Conservation (phyloP, 2,888 invertebrate genomes). For the Acholoe squamosa region DNA sequence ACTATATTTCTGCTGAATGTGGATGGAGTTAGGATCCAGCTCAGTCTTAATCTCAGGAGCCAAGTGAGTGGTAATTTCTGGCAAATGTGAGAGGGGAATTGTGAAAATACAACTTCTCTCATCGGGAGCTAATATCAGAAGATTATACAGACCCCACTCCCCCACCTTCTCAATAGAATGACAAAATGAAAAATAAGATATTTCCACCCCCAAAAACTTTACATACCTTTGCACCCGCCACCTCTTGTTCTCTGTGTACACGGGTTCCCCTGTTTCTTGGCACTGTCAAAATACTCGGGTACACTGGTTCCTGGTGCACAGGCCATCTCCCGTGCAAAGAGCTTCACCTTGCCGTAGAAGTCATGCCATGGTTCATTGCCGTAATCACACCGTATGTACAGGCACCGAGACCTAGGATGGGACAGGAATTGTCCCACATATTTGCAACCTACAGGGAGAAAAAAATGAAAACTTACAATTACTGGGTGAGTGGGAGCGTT, state of each 20-base stretch:
- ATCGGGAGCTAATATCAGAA: too few relatives aligned
- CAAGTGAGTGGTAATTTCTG: too few relatives aligned
- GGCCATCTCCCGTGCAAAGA: not conserved
- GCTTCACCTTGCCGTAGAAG: not conserved
- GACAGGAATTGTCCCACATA: constrained; percentile 14
- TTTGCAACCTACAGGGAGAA: constrained; percentile 25
- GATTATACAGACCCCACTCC: too few relatives aligned
- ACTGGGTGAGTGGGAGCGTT: too few relatives aligned
- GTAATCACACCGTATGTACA: constrained; percentile 38
- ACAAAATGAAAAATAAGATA: too few relatives aligned
- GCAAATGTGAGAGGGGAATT: too few relatives aligned
- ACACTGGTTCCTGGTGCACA: constrained; percentile 38
- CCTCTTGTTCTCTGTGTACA: not conserved
- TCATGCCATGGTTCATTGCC: constrained; percentile 26
- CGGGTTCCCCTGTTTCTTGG: not conserved
- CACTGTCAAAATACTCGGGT: not conserved
- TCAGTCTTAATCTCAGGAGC: too few relatives aligned
- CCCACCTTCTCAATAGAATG: too few relatives aligned
- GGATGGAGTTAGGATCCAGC: too few relatives aligned
- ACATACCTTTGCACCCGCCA: not conserved
- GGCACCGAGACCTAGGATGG: not conserved
- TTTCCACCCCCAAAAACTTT: too few relatives aligned
- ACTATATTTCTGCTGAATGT: too few relatives aligned
- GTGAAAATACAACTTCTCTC: too few relatives aligned
- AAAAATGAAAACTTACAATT: not conserved